Evolutionary conservation across 2,113 vertebrate genomes (phyloP), one percentile per base, ranked within the genome.

Genomic region (Phaethornis superciliosus): DNA sequence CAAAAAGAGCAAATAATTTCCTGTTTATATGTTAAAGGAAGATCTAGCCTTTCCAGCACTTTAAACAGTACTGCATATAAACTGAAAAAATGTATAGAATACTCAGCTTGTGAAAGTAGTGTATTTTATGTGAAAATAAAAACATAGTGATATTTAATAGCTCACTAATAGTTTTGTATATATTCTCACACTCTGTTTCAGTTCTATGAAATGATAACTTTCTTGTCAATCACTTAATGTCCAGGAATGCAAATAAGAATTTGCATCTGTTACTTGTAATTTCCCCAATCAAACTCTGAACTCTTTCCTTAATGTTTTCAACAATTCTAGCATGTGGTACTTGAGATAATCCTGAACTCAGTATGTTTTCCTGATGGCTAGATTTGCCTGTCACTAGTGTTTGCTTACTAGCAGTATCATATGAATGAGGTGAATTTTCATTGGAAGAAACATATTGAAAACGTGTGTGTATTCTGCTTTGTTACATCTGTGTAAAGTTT

Each of bases 361-460:
- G 64, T 87, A 94, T 97, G 94, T 94, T 98, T 97, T 97, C 81
- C 96, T 94, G 93, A 97, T 97, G 95, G 95, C 65, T 96, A 94
- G 95, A 97, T 97, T 95, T 96, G 80, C 90, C 95, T 80, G 94
- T 97, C 96, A 94, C 94, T 96, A 96, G 95, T 95, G 95, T 98
- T 98, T 97, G 97, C 96, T 98, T 97, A 97, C 96, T 82, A 97
- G 95, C 93, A 96, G 96, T 96, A 97, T 95, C 87, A 68, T 94
- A 88, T 93, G 97, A 97, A 97, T 95, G 88, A 97, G 94, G 90
- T 97, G 96, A 95, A 49, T 33, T 97, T 97, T 96, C 96, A 97
- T 94, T 97, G 97, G 96, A 96, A 97, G 96, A 88, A 98, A 62
- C 95, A 98, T 97, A 98, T 98, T 98, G 95, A 97, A 98, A 98